These are phyloP conservation scores for Leptopilina boulardi DNA, from an alignment of 1,140 invertebrate genomes.

Conservation along the genomic window DNA sequence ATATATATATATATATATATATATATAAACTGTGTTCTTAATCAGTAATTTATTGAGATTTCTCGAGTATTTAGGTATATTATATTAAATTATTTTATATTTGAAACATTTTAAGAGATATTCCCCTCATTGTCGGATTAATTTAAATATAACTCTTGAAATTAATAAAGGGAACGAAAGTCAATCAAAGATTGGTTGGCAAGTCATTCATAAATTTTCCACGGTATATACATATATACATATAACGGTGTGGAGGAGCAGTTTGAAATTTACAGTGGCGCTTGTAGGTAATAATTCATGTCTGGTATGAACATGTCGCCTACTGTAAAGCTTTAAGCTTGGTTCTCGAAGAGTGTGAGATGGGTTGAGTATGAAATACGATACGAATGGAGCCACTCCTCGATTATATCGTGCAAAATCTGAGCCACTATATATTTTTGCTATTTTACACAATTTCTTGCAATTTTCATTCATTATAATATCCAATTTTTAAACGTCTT, in stretches of 20 bases:
- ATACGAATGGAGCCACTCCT: slow-evolving; percentile 65
- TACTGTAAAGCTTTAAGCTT: slow-evolving; percentile 64
- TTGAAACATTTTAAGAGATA: too few relatives aligned
- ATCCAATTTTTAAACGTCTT: neutral
- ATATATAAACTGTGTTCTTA: too few relatives aligned
- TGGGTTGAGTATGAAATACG: slow-evolving; percentile 67
- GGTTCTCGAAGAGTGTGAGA: slow-evolving; percentile 46
- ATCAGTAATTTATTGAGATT: too few relatives aligned
- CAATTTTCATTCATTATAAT: neutral
- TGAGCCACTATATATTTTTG: slow-evolving; percentile 51
- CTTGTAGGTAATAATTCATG: slow-evolving; percentile 72
- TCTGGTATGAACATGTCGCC: slow-evolving; percentile 68
- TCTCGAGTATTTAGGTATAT: too few relatives aligned
- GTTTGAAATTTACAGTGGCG: slow-evolving; percentile 68
- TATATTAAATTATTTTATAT: too few relatives aligned
- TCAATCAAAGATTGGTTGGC: slow-evolving; percentile 37
- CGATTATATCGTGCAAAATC: slow-evolving; percentile 66
- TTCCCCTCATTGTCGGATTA: too few relatives aligned
- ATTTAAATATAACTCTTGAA: neutral
- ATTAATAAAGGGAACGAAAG: slow-evolving; percentile 3
- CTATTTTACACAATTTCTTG: neutral
- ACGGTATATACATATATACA: too few relatives aligned
- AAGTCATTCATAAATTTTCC: slow-evolving; percentile 57
- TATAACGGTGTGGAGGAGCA: slow-evolving; percentile 54
- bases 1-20: too few relatives aligned